Base-by-base conservation (phyloP, 2,113 vertebrate genomes). In the Hydrolagus affinis region DNA sequence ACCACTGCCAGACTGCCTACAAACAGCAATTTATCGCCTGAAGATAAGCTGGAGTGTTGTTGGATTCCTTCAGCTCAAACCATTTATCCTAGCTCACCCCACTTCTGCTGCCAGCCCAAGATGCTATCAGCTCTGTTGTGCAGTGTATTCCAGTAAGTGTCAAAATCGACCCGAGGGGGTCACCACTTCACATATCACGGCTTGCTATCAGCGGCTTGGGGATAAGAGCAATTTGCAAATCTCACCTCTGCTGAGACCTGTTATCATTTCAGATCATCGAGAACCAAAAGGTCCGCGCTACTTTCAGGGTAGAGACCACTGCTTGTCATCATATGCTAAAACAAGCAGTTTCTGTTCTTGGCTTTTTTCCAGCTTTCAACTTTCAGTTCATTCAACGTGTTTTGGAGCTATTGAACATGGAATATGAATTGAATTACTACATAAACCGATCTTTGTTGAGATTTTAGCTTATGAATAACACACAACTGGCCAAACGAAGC, bases 161-260 rank as follows among this genome's bases (percentile, higher is more conserved):
- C 78, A 83, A 83, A 83, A 83, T 83, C 78, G 78, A 83, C 78
- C 78, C 78, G 17, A 56, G 78, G 66, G 78, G 78, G 78, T 83
- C 78, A 83, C 78, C 32, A 66, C 78, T 83, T 83, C 78, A 83
- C 78, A 83, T 83, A 83, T 83, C 78, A 83, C 60, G 15, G 78
- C 78, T 66, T 83, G 25, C 78, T 83, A 83, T 83, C 78, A 83
- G 62, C 78, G 32, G 78, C 78, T 19, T 32, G 62, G 78, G 78
- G 78, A 83, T 83, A 83, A 83, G 78, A 83, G 78, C 78, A 83
- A 83, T 83, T 83, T 83, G 78, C 60, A 83, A 83, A 83, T 68
- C 78, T 83, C 78, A 83, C 78, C 78, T 83, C 78, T 83, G 78
- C 62, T 15, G 78, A 83, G 62, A 83, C 78, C 78, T 4, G 78